A percentile compares a stretch with the other conserved stretches of the same genome.
These are phyloP conservation scores for Misgurnus anguillicaudatus DNA, from an alignment of 2,113 vertebrate species.

Conservation along the genomic window DNA sequence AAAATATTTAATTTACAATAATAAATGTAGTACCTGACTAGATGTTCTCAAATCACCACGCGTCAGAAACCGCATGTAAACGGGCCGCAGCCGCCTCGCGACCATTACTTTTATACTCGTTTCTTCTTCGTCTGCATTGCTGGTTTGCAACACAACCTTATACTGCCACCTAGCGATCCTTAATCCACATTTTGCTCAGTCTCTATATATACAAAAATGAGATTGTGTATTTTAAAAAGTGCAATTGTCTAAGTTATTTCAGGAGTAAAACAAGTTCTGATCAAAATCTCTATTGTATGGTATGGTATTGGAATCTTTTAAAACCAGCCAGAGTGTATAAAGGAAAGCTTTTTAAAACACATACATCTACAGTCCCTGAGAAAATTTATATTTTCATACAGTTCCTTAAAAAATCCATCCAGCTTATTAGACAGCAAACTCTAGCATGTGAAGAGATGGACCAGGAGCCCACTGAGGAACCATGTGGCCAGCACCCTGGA, in stretches of 20 bases:
- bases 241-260: neutral
- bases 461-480: slow-evolving; percentile 80
- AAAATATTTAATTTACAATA: no score
- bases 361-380: slow-evolving; percentile 4
- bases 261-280: neutral
- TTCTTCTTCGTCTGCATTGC: neutral
- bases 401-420: neutral
- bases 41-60: no score
- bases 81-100: no score
- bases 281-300: neutral
- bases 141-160: neutral
- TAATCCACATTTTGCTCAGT: no score
- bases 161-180: neutral
- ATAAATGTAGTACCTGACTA: no score
- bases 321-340: no score
- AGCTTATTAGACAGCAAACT: slow-evolving; percentile 68
- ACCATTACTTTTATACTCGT: neutral
- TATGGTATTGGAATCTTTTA: neutral
- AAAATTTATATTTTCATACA: neutral
- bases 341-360: neutral
- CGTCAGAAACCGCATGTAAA: no score
- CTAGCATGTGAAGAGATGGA: slow-evolving; percentile 74
- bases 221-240: neutral
- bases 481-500: slow-evolving; percentile 81
- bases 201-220: no score